Percentiles rank a stretch among this genome's conserved stretches.
These are phyloP conservation scores for Lithophane semibrunnea DNA, from an alignment of 2,888 invertebrate species.

Conservation along the genomic window DNA sequence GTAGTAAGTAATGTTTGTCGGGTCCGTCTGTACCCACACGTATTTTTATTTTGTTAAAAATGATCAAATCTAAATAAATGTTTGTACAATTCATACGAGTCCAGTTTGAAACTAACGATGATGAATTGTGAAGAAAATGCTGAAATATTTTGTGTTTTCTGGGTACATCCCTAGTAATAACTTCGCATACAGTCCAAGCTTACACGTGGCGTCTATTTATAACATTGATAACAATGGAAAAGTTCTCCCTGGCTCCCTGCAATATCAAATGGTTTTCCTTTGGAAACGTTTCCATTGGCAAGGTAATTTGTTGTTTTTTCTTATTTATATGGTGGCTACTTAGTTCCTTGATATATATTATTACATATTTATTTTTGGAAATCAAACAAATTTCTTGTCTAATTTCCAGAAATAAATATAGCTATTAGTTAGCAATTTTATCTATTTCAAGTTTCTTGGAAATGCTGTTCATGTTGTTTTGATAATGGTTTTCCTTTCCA, in stretches of 20 bases:
- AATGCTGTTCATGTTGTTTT: not conserved
- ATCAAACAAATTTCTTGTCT: not conserved
- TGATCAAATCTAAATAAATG: not conserved
- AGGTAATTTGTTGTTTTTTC: not conserved
- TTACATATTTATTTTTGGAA: not conserved
- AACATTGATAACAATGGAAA: slow-evolving; percentile 8
- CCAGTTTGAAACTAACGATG: not conserved
- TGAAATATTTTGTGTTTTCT: not conserved
- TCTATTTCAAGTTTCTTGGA: not conserved
- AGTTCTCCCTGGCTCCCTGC: not conserved
- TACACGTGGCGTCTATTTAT: slow-evolving; percentile 33
- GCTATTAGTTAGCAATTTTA: not conserved
- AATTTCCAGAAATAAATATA: not conserved
- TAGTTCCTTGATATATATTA: not conserved
- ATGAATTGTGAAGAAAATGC: not conserved
- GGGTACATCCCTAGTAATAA: not conserved
- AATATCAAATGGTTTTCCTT: not conserved
- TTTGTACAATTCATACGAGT: not conserved
- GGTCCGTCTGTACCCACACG: not conserved
- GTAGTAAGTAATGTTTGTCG: not conserved
- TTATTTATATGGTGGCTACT: not conserved
- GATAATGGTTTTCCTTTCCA: not conserved
- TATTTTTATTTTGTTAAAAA: not conserved
- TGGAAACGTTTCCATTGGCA: not conserved
- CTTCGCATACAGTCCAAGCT: not conserved